Base-by-base conservation (phyloP, 2,797 vertebrate species). In the Tympanoctomys barrerae region DNA sequence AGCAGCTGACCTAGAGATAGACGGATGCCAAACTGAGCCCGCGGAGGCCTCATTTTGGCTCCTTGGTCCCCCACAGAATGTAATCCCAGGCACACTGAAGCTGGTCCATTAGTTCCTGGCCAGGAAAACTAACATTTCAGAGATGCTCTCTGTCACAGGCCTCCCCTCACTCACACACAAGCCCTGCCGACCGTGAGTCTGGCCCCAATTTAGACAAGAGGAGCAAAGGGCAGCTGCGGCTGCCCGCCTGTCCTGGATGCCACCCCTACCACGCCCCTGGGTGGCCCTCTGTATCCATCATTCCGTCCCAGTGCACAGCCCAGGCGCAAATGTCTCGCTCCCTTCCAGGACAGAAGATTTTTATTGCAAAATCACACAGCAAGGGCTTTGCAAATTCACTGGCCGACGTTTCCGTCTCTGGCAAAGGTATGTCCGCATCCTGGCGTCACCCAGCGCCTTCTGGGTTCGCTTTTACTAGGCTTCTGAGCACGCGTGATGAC, bases 81-180 rank as follows among this genome's bases (percentile, higher is more conserved):
- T 21, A 83, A 84, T 96, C 93, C 93, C 84, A 96, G 8, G 90
- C 91, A 87, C 2, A 3, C 80, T 90, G 90, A 91, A 89, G 90
- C 92, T 22, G 39, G 90, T 64, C 91, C 91, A 94, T 96, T 92
- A 97, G 79, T 49, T 96, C 85, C 89, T 94, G 96, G 96, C 90
- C 73, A 92, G 62, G 59, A 91, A 70, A 84, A 87, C 31, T 49
- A 54, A 31, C 73, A 94, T 92, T 93, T 82, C 94, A 49, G 93
- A 42, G 73, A 78, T 42, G 28, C 28, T 78, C 54, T 84, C 66
- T 89, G 52, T 42, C 75, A 87, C 62, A 91, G 91, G 85, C 49
- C n/a, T 49, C 18, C 24, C 66, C 75, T 2, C 73, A 75, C 77
- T 91, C 81, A 6, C 3, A 49, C 33, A 71, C 7, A 57, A 59